phyloP scores from a whole-genome alignment of 2,888 invertebrate species.

The Gymnosoma rotundatum region DNA sequence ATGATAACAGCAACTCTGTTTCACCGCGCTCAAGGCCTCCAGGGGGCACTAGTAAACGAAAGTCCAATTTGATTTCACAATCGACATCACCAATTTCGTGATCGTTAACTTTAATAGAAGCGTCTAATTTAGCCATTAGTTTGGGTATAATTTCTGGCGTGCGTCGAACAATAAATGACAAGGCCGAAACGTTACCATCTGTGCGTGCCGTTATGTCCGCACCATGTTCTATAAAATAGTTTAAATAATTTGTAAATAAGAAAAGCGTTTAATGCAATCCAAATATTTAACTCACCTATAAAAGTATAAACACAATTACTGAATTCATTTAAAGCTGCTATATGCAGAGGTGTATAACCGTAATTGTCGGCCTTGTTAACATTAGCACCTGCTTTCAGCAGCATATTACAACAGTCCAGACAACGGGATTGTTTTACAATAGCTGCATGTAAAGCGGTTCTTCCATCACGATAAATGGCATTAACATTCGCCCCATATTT shows the following conservation, averaged over 20 bases:
- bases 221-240: constrained; percentile 84
- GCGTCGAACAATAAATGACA: constrained; percentile 91
- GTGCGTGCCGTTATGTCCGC: constrained; percentile 92
- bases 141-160: constrained; percentile 91
- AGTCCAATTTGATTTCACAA: constrained; percentile 89
- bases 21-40: constrained; percentile 85
- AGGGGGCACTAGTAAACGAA: constrained; percentile 85
- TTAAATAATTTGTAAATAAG: background rate
- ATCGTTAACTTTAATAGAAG: constrained; percentile 90
- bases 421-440: constrained; percentile 88
- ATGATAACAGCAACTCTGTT: constrained; percentile 87
- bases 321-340: constrained; percentile 92
- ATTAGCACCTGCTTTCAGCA: constrained; percentile 87
- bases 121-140: constrained; percentile 87
- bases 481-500: constrained; percentile 86
- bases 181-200: constrained; percentile 90
- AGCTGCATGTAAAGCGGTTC: constrained; percentile 91
- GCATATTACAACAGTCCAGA: constrained; percentile 87
- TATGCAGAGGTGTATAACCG: constrained; percentile 92
- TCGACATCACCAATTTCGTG: constrained; percentile 94
- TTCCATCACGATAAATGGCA: constrained; percentile 87
- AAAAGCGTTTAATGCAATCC: background rate
- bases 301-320: constrained; percentile 89
- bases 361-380: constrained; percentile 90
- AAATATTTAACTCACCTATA: constrained; percentile 82